These are phyloP conservation scores for Julus scanicus DNA, from an alignment of 2,888 invertebrate genomes.

Conservation along the genomic window DNA sequence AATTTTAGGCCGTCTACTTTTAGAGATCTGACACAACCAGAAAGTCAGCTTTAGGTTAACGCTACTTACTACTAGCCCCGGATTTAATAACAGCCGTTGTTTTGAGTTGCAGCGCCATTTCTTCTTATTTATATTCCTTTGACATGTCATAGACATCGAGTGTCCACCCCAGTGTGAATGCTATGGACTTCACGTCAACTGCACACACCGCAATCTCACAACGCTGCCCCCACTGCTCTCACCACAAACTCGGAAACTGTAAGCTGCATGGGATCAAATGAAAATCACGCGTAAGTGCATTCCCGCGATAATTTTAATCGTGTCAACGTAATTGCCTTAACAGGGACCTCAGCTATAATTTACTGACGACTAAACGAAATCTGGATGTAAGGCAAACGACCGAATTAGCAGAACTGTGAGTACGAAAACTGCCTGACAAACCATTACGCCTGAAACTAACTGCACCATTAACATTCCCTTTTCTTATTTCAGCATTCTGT, in stretches of 20 bases:
- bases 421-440: constrained; percentile 44
- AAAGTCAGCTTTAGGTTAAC: no score
- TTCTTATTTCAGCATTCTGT: constrained; percentile 59
- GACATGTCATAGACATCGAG: constrained; percentile 59
- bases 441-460: neutral
- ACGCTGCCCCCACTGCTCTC: constrained; percentile 57
- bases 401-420: constrained; percentile 56
- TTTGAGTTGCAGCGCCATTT: neutral
- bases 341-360: constrained; percentile 56
- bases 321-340: constrained; percentile 11
- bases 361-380: constrained; percentile 51
- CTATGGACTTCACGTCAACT: constrained; percentile 60
- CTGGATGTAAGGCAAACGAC: constrained; percentile 21
- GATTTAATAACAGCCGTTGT: neutral
- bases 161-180: constrained; percentile 62
- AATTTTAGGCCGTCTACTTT: neutral
- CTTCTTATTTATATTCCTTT: neutral
- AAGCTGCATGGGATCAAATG: constrained; percentile 52
- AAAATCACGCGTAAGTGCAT: neutral
- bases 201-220: constrained; percentile 60
- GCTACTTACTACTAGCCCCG: neutral
- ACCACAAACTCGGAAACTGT: constrained; percentile 60
- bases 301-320: constrained; percentile 24
- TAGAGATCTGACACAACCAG: no score
- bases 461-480: constrained; percentile 31